A percentile compares a stretch with the other conserved stretches of the same genome.
These are phyloP conservation scores for Deroptyus accipitrinus DNA, from an alignment of 2,113 vertebrate species.

Conservation along the genomic window DNA sequence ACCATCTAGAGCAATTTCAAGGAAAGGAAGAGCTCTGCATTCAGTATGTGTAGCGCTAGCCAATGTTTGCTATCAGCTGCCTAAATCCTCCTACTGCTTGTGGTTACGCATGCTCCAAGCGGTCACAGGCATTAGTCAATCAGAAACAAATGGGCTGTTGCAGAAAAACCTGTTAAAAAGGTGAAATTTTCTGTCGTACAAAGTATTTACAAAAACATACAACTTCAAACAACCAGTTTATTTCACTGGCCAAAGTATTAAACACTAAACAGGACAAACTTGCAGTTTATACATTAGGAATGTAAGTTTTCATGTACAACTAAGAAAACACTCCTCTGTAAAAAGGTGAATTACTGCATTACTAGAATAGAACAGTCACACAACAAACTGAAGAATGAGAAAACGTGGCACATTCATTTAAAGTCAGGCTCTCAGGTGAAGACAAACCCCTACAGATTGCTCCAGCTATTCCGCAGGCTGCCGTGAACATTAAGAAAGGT, in stretches of 20 bases:
- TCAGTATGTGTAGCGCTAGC: neutral
- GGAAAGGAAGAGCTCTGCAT: neutral
- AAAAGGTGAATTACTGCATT: slow-evolving; percentile 28
- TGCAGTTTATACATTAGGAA: slow-evolving; percentile 58
- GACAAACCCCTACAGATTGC: neutral
- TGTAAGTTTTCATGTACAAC: slow-evolving; percentile 50
- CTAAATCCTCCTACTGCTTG: neutral
- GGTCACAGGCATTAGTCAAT: neutral
- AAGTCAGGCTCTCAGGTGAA: neutral
- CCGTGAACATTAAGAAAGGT: neutral
- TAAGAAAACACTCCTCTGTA: slow-evolving; percentile 31
- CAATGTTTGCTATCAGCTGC: neutral
- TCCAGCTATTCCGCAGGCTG: neutral
- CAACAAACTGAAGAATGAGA: neutral
- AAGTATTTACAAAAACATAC: slow-evolving; percentile 51
- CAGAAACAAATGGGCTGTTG: slow-evolving; percentile 12
- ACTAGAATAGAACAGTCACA: neutral
- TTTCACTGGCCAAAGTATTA: slow-evolving; percentile 41
- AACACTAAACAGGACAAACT: slow-evolving; percentile 33
- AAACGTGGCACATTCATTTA: neutral
- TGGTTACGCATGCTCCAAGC: neutral
- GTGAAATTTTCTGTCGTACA: neutral
- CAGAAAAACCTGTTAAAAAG: neutral
- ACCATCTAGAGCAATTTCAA: neutral
- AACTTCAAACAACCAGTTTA: slow-evolving; percentile 56